A percentile compares a stretch with the other conserved stretches of the same genome.
These are phyloP conservation scores for Salvator merianae DNA, from an alignment of 2,113 vertebrate genomes.

Conservation along the genomic window DNA sequence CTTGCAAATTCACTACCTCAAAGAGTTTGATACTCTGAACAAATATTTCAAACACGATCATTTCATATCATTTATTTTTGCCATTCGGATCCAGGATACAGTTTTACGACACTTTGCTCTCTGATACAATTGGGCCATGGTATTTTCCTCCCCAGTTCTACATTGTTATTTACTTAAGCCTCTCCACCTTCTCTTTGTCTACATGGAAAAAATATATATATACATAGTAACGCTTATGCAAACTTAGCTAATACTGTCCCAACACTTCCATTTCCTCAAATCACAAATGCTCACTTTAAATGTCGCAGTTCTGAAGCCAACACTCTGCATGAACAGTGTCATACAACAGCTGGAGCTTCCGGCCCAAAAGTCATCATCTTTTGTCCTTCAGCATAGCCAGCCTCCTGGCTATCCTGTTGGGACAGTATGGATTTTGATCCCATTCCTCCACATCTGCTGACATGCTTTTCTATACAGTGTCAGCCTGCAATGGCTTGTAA, in stretches of 20 bases:
- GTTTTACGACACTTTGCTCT: background rate
- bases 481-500: slow-evolving; percentile 57
- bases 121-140: background rate
- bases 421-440: slow-evolving; percentile 30
- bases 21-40: background rate
- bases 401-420: no score
- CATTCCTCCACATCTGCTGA: background rate
- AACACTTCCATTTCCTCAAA: background rate
- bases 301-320: background rate
- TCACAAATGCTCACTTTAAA: background rate
- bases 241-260: background rate
- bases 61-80: slow-evolving; percentile 15
- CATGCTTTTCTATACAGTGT: slow-evolving; percentile 52
- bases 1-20: no score
- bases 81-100: background rate
- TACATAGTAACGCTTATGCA: background rate
- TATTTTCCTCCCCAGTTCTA: background rate
- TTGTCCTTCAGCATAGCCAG: background rate
- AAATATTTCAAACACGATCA: background rate
- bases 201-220: background rate
- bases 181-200: background rate
- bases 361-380: background rate
- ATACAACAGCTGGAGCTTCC: background rate
- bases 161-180: background rate
- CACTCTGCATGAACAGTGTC: background rate